phyloP scores from a whole-genome alignment of 2,888 invertebrate species.

The Synanthedon formicaeformis region DNA sequence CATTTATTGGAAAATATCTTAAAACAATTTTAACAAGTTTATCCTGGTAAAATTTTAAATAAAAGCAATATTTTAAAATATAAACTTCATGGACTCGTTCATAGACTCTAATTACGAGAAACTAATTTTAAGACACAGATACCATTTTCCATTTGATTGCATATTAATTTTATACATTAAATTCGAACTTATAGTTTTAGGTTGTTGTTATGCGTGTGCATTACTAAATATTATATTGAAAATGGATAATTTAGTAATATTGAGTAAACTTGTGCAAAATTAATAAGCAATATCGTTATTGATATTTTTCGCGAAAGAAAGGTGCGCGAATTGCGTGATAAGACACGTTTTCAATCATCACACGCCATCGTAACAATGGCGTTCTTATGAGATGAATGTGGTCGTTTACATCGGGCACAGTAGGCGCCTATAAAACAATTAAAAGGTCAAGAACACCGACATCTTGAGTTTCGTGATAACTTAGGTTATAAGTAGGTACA shows the following conservation, averaged over 20 bases:
- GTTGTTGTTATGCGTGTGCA: neutral
- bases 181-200: neutral
- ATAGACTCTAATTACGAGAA: too few relatives aligned
- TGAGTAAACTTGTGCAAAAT: conserved; percentile 11
- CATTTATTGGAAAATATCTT: too few relatives aligned
- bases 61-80: too few relatives aligned
- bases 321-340: conserved; percentile 43
- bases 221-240: neutral
- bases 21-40: too few relatives aligned
- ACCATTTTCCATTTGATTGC: too few relatives aligned
- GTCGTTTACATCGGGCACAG: neutral
- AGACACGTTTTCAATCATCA: conserved; percentile 67
- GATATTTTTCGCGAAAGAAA: conserved; percentile 26
- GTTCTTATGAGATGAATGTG: conserved; percentile 12
- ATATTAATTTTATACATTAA: too few relatives aligned
- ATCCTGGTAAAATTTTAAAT: too few relatives aligned
- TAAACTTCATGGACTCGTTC: too few relatives aligned
- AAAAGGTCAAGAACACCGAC: neutral
- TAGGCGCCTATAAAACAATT: neutral
- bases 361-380: conserved; percentile 32
- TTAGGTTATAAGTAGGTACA: too few relatives aligned
- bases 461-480: too few relatives aligned
- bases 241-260: neutral
- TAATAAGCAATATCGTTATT: conserved; percentile 25
- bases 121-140: too few relatives aligned